These are phyloP conservation scores for Drosophila limbata DNA, from an alignment of 2,888 invertebrate genomes.

Conservation along the genomic window DNA sequence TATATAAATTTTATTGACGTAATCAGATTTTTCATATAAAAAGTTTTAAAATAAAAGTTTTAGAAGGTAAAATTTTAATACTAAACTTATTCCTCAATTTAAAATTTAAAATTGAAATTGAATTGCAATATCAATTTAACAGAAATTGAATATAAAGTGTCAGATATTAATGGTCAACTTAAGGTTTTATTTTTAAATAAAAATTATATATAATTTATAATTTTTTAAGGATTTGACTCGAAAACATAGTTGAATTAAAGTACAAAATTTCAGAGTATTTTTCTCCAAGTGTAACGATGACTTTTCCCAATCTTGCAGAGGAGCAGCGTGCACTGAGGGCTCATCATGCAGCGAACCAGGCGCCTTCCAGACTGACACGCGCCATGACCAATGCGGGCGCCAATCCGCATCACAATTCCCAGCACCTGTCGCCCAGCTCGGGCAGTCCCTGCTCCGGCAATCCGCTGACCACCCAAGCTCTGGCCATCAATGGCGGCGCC, in stretches of 20 bases:
- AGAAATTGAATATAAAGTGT: no score
- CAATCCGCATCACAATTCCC: conserved; percentile 38
- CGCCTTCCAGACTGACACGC: conserved; percentile 52
- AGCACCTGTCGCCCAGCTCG: conserved; percentile 62
- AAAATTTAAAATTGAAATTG: no score
- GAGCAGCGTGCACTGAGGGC: background rate
- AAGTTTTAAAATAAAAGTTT: no score
- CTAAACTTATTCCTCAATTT: no score
- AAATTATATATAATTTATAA: no score
- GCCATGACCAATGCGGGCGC: conserved; percentile 58
- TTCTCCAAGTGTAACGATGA: background rate
- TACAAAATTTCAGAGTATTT: background rate
- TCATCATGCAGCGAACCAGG: background rate
- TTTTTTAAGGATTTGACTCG: no score
- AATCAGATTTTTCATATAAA: background rate
- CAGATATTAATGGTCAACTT: no score
- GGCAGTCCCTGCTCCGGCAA: conserved; percentile 65
- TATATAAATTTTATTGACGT: background rate
- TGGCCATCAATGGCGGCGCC: conserved; percentile 62
- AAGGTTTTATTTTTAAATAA: no score
- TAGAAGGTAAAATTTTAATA: no score
- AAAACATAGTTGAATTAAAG: no score
- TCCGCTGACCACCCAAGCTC: conserved; percentile 74
- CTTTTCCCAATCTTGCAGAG: background rate
- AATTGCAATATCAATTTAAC: no score